These are phyloP conservation scores for Tetramorium bicarinatum DNA, from an alignment of 2,888 invertebrate genomes.

Conservation along the genomic window DNA sequence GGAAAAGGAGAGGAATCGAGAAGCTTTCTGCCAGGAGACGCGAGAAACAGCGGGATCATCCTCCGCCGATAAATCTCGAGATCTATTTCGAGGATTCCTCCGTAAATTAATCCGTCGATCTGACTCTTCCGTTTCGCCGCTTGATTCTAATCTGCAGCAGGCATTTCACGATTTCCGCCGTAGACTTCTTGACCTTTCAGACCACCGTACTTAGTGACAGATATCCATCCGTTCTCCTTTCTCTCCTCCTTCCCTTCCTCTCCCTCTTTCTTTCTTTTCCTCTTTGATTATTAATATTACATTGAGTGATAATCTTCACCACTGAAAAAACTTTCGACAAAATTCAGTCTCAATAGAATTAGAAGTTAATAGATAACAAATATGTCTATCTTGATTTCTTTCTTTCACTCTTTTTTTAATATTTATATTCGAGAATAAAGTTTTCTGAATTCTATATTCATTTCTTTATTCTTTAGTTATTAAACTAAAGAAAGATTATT, in stretches of 20 bases:
- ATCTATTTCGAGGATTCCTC: slow-evolving; percentile 74
- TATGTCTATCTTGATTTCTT: slow-evolving; percentile 30
- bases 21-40: slow-evolving; percentile 10
- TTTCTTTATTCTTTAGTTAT: background rate
- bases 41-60: slow-evolving; percentile 63
- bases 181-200: slow-evolving; percentile 46
- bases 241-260: slow-evolving; percentile 1
- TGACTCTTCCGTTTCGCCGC: slow-evolving; percentile 74
- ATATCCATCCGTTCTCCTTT: slow-evolving; percentile 51
- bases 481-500: background rate
- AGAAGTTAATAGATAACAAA: slow-evolving; percentile 73
- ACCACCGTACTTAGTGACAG: slow-evolving; percentile 10
- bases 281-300: slow-evolving; percentile 2
- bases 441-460: background rate
- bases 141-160: slow-evolving; percentile 77
- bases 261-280: slow-evolving; percentile 9
- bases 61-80: slow-evolving; percentile 74
- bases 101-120: slow-evolving; percentile 76
- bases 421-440: slow-evolving; percentile 19
- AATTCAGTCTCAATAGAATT: slow-evolving; percentile 66
- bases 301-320: background rate
- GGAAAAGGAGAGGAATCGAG: slow-evolving; percentile 19
- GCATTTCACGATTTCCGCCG: slow-evolving; percentile 67
- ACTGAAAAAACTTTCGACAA: slow-evolving; percentile 46
- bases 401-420: slow-evolving; percentile 25